These are phyloP conservation scores for Oncorhynchus clarkii DNA, from an alignment of 2,113 vertebrate genomes.

Conservation along the genomic window DNA sequence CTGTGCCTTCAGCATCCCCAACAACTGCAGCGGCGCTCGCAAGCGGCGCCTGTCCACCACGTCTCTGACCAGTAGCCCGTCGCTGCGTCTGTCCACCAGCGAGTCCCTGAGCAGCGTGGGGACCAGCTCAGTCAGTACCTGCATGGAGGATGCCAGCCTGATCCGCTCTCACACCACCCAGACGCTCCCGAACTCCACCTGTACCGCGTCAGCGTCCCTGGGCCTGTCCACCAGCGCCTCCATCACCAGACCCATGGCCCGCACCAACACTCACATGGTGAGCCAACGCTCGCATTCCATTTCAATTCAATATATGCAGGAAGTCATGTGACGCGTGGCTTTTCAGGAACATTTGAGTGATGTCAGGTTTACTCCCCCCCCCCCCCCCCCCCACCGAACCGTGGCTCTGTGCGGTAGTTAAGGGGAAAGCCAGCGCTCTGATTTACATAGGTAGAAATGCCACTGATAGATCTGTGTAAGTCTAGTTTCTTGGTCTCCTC, in stretches of 20 bases:
- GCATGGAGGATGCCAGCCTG: conserved; percentile 62
- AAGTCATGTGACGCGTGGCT: no score
- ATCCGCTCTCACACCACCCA: conserved; percentile 74
- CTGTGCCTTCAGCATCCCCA: conserved; percentile 91
- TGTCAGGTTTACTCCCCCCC: no score
- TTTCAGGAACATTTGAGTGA: no score
- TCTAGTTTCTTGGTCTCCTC: no score
- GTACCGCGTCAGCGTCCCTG: neutral
- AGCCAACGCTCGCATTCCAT: no score
- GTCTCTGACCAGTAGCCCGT: conserved; percentile 82
- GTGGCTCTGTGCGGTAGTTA: no score
- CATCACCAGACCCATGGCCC: no score
- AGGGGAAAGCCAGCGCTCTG: no score
- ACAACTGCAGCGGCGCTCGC: conserved; percentile 88
- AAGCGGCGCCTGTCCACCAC: conserved; percentile 87
- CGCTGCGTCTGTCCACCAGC: conserved; percentile 78
- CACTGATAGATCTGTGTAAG: neutral
- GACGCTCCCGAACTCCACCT: conserved; percentile 51
- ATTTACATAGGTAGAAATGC: neutral
- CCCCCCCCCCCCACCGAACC: no score
- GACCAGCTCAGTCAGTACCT: conserved; percentile 56
- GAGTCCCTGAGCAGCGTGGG: conserved; percentile 75
- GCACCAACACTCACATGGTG: conserved; percentile 6
- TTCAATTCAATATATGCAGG: no score
- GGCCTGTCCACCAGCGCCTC: no score